A percentile compares a stretch with the other conserved stretches of the same genome.
Conservation (phyloP, 1,140 invertebrate species). For the Trichomalopsis sarcophagae region DNA sequence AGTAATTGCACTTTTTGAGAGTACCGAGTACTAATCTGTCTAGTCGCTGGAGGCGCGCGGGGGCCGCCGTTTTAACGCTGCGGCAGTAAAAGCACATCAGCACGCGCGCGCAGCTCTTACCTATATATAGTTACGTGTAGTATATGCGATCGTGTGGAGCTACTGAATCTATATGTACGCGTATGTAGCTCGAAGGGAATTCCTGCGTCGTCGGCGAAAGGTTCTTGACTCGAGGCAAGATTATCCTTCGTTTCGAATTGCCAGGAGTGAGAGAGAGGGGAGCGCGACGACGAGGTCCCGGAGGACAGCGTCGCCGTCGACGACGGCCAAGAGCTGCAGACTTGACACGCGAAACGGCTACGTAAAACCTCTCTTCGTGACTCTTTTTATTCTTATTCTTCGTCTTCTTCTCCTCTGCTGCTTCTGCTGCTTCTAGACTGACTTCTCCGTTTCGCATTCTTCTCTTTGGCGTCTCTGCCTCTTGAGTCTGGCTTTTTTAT, state of each 20-base stretch:
- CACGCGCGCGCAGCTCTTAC: not conserved
- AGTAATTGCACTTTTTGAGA: slow-evolving; percentile 29
- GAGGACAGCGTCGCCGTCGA: not conserved
- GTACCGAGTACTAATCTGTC: slow-evolving; percentile 24
- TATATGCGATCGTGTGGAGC: not conserved
- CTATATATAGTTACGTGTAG: not conserved
- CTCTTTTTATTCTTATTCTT: not conserved
- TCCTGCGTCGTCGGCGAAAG: not conserved
- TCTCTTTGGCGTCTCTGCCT: not conserved
- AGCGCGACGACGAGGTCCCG: not conserved
- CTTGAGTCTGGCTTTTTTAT: slow-evolving; percentile 21
- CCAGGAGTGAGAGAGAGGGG: not conserved
- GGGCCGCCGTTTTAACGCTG: slow-evolving; percentile 15
- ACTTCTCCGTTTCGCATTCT: not conserved
- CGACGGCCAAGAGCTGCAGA: not conserved
- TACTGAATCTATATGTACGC: too few relatives aligned
- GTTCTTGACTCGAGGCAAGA: not conserved
- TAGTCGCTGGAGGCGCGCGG: not conserved
- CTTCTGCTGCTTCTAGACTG: not conserved
- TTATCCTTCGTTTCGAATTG: slow-evolving; percentile 24
- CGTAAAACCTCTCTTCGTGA: slow-evolving; percentile 10
- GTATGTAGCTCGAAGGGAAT: not conserved
- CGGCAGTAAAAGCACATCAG: not conserved
- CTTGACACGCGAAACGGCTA: slow-evolving; percentile 28
- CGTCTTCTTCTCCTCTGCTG: not conserved